Conservation (phyloP, 2,113 vertebrate species). For the Orthochromis indermauri region DNA sequence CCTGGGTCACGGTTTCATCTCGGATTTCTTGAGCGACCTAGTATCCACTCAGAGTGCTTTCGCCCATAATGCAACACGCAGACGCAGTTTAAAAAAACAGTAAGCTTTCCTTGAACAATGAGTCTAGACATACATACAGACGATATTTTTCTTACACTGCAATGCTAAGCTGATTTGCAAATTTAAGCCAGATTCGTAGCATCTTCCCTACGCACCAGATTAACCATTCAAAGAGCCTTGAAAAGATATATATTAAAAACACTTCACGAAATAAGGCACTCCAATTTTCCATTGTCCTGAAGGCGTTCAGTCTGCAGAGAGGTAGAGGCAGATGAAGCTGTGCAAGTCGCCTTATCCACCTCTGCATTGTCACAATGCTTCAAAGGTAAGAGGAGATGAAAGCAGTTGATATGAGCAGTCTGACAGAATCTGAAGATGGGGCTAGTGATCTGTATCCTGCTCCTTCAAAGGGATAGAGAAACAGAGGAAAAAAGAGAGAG, state of each 20-base stretch:
- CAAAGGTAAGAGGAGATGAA: slow-evolving; percentile 42
- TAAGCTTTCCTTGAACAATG: slow-evolving; percentile 29
- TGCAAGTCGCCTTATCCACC: slow-evolving; percentile 49
- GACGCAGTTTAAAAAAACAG: neutral
- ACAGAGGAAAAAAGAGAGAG: neutral
- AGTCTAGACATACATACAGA: slow-evolving; percentile 12
- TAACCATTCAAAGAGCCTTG: slow-evolving; percentile 33
- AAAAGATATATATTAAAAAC: slow-evolving; percentile 41
- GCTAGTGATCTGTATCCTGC: slow-evolving; percentile 31
- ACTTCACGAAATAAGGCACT: slow-evolving; percentile 53
- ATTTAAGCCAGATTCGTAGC: slow-evolving; percentile 34
- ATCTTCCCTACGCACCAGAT: slow-evolving; percentile 28
- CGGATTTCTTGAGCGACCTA: neutral
- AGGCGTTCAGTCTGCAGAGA: slow-evolving; percentile 41
- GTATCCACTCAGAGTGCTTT: slow-evolving; percentile 17
- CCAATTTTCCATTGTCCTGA: slow-evolving; percentile 44
- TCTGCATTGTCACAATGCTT: slow-evolving; percentile 56
- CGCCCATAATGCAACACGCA: slow-evolving; percentile 34
- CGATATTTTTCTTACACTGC: slow-evolving; percentile 2
- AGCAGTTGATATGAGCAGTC: slow-evolving; percentile 35
- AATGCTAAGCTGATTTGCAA: slow-evolving; percentile 23
- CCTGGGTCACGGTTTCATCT: slow-evolving; percentile 26
- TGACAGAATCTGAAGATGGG: slow-evolving; percentile 46
- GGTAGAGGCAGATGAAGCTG: slow-evolving; percentile 48
- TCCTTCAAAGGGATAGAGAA: slow-evolving; percentile 32